Evolutionary conservation across 2,797 vertebrate species (phyloP).

Genomic region (Eulemur coronatus): DNA sequence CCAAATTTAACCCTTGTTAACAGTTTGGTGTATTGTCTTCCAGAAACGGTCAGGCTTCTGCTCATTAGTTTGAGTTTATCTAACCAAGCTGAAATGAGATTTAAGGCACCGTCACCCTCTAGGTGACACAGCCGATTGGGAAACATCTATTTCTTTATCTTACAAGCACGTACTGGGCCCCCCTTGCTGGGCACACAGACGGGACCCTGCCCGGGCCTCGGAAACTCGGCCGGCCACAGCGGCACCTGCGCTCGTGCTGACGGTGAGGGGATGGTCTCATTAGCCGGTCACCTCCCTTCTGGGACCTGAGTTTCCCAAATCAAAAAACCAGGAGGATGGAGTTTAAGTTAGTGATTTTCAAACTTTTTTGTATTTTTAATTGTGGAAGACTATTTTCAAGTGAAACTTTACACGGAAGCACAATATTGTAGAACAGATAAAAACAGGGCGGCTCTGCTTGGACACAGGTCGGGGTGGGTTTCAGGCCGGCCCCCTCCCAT

Average conservation of each 20-base stretch:
- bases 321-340: neutral
- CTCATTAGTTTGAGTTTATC: neutral
- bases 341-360: neutral
- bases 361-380: neutral
- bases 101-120: neutral
- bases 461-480: neutral
- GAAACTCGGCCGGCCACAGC: accelerated
- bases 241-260: neutral
- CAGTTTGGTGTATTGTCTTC: neutral
- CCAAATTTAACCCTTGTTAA: neutral
- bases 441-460: neutral
- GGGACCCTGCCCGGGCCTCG: too few relatives aligned
- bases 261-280: neutral
- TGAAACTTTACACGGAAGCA: neutral
- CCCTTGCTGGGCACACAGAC: neutral
- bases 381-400: neutral
- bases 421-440: neutral
- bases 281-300: neutral
- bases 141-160: neutral
- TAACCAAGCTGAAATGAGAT: neutral
- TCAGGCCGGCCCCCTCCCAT: neutral
- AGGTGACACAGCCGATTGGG: neutral
- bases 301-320: neutral
- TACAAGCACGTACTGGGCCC: neutral
- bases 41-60: neutral